Percentiles rank a stretch among this genome's conserved stretches.
These are phyloP conservation scores for Caretta caretta DNA, from an alignment of 2,113 vertebrate species.

Conservation along the genomic window DNA sequence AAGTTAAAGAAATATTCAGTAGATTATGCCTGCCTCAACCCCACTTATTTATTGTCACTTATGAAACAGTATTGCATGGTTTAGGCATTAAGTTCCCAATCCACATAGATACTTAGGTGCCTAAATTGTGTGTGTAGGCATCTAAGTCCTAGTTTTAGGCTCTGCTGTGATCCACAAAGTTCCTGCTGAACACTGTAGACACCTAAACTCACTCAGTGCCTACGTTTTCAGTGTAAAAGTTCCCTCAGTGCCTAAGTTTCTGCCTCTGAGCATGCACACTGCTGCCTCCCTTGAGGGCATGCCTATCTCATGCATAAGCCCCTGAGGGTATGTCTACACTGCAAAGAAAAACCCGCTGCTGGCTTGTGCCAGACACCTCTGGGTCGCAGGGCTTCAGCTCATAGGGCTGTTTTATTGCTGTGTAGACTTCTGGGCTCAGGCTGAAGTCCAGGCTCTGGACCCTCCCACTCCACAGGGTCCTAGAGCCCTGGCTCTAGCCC, in stretches of 20 bases:
- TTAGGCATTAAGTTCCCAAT: neutral
- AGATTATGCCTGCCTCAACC: neutral
- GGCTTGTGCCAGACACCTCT: too few relatives aligned
- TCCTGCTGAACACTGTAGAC: neutral
- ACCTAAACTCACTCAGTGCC: neutral
- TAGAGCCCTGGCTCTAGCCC: neutral
- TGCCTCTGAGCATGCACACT: neutral
- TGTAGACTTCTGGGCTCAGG: neutral
- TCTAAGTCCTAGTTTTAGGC: neutral
- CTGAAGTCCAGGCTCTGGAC: neutral
- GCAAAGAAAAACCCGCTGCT: neutral
- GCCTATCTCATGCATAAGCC: neutral
- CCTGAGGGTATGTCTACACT: neutral
- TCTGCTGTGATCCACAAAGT: neutral
- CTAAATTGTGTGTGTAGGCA: neutral
- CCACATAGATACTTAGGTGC: neutral
- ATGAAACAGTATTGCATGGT: neutral
- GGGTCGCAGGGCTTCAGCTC: neutral
- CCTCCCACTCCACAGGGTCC: neutral
- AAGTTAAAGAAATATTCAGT: neutral
- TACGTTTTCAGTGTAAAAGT: neutral
- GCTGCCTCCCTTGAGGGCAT: neutral
- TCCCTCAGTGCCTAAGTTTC: neutral
- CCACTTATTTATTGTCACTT: neutral
- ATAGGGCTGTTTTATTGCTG: neutral